Conservation (phyloP, 2,113 vertebrate genomes). For the Oryzias javanicus region DNA sequence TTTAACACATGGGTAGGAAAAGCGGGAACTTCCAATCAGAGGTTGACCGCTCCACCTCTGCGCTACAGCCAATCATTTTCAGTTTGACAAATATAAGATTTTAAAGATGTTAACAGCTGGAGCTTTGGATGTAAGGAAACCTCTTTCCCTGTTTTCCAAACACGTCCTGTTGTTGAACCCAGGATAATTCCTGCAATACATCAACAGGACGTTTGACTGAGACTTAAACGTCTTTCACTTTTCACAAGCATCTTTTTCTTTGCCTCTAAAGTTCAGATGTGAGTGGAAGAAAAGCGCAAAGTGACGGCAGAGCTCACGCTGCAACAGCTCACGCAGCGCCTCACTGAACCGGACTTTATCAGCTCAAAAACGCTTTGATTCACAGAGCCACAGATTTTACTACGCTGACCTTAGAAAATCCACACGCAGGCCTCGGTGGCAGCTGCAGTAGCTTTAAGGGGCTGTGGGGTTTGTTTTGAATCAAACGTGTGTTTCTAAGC, state of each 20-base stretch:
- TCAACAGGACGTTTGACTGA: conserved; percentile 49
- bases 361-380: conserved; percentile 5
- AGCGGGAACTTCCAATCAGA: too few relatives aligned
- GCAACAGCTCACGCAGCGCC: background rate
- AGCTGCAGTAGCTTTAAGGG: conserved; percentile 34
- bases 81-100: too few relatives aligned
- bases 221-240: conserved; percentile 56
- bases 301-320: conserved; percentile 10
- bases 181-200: too few relatives aligned
- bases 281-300: conserved; percentile 6
- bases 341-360: background rate
- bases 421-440: conserved; percentile 16
- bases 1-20: too few relatives aligned
- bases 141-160: conserved; percentile 29
- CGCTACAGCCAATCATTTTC: too few relatives aligned
- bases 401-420: conserved; percentile 26
- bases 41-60: too few relatives aligned
- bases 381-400: conserved; percentile 11
- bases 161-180: conserved; percentile 1
- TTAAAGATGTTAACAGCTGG: too few relatives aligned
- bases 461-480: conserved; percentile 47
- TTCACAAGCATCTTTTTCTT: conserved; percentile 27
- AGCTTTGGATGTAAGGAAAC: too few relatives aligned
- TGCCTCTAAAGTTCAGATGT: conserved; percentile 29
- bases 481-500: conserved; percentile 25